Percentiles rank a stretch among this genome's conserved stretches.
These are phyloP conservation scores for Lepeophtheirus salmonis DNA, from an alignment of 1,140 invertebrate genomes.

Conservation along the genomic window DNA sequence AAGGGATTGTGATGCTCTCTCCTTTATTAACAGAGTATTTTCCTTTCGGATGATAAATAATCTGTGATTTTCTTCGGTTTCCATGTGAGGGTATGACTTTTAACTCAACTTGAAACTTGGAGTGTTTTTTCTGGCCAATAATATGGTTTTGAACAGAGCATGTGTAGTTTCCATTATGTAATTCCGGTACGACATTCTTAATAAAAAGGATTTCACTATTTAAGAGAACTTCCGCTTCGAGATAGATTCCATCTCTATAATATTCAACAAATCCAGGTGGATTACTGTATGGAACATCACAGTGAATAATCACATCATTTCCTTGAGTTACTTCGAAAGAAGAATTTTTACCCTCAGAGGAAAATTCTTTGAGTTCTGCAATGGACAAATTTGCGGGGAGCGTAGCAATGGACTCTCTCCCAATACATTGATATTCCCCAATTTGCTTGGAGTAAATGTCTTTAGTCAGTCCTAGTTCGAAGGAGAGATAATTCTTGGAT, in stretches of 20 bases:
- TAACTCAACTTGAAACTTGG: background rate
- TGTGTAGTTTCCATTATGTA: background rate
- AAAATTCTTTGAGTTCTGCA: constrained; percentile 6
- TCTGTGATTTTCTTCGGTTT: background rate
- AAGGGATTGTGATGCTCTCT: constrained; percentile 1
- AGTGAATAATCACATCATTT: constrained; percentile 6
- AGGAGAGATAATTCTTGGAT: background rate
- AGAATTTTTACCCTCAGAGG: background rate
- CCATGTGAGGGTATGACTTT: background rate
- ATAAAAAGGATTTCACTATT: constrained; percentile 9
- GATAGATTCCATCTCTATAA: background rate
- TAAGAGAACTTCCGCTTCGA: background rate
- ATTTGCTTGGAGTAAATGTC: background rate
- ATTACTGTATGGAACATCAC: background rate
- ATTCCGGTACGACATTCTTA: background rate
- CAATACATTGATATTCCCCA: constrained; percentile 10
- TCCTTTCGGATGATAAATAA: constrained; percentile 7
- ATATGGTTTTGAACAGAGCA: constrained; percentile 5
- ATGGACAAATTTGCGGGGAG: constrained; percentile 1
- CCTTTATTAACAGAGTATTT: background rate
- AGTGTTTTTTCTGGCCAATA: constrained; percentile 3
- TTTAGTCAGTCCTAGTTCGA: background rate
- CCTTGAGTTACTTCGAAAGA: background rate
- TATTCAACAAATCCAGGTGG: constrained; percentile 7
- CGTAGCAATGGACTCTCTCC: background rate